Base-by-base conservation (phyloP, 2,888 invertebrate species). In the Scaptomyza cyrtandrae region DNA sequence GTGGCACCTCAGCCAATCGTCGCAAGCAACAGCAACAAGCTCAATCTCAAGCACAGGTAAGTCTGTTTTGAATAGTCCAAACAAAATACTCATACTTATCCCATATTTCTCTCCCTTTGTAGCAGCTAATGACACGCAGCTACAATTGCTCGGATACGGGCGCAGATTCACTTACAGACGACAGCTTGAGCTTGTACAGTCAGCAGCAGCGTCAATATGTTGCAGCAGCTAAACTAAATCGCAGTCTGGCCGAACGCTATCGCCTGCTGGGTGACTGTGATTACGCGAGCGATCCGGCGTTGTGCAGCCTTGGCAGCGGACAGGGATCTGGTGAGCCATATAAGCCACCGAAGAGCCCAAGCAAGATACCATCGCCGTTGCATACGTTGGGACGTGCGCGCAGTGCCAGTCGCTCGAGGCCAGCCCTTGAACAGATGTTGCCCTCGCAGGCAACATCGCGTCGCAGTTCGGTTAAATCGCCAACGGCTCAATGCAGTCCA, bases 281-380 rank as follows among this genome's bases (percentile, higher is more conserved):
- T 64, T 92, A 92, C 78, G 86, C 91, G 41, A 92, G 91, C 73
- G 92, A 92, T 81, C 91, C 91, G 14, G 86, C 90, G 61, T 59
- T 91, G 71, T 89, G 88, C 55, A 85, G 77, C 62, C 78, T 65
- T 54, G 66, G 57, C 6, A 80, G 68, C 6, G 82, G 68, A 33
- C 33, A 9, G 53, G 55, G 61, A 1, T 24, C 53, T 13, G 86
- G 84, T 5, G 76, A 81, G 39, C 73, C 80, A 0, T 89, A 84
- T 49, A 90, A 90, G 65, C 92, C 92, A 13, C 92, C 92, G 2
- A 90, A 92, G 60, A 94, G 94, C 43, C 94, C 95, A 14, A 94
- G 95, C 3, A 96, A 96, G 91, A 96, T 96, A 89, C 96, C 96
- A 3, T 96, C 96, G 56, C 96, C 96, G 5, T 94, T 96, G 71